Base-by-base conservation (phyloP, 2,888 invertebrate genomes). In the Rhagonycha lutea region DNA sequence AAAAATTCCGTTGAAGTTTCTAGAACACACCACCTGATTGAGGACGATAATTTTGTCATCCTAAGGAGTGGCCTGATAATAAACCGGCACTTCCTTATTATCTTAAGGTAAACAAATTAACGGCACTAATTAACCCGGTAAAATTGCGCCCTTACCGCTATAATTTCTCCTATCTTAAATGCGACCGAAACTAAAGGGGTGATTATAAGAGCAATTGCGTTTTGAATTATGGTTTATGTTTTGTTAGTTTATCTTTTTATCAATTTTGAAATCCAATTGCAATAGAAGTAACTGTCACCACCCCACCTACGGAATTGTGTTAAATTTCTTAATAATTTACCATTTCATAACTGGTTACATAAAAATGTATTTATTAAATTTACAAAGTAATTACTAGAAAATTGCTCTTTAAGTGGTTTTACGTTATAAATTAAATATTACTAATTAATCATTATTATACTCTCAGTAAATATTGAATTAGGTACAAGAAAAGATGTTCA, bases 41-140 rank as follows among this genome's bases (percentile, higher is more conserved):
- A 24, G 12, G 63, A 14, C 63, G 63, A 62, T 14, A 47, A n/a
- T 47, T 47, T 62, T 62, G 24, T 61, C 28, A 68, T 60, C 67
- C 26, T 28, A 68, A 23, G 72, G 72, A 68, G 72, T 65, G 72
- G 67, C 72, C n/a, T 23, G 68, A 72, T 72, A 68, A 72, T 68
- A 65, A 68, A 72, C 47, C 14, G 60, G 61, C 12, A 72, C 72
- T 72, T 72, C 73, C 73, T 68, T 61, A 68, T 68, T 28, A 63
- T 29, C 61, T 61, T 68, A 29, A 69, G 26, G 73, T 62, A 73
- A 75, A 72, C 65, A 75, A 72, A 72, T 75, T 60, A 72, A 72
- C 18, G 67, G 61, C 68, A 28, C 11, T 61, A 47, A 23, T 18
- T 72, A 61, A 72, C 61, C 12, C n/a, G 32, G n/a, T n/a, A 47